Base-by-base conservation (phyloP, 2,113 vertebrate species). In the Acanthochromis polyacanthus region DNA sequence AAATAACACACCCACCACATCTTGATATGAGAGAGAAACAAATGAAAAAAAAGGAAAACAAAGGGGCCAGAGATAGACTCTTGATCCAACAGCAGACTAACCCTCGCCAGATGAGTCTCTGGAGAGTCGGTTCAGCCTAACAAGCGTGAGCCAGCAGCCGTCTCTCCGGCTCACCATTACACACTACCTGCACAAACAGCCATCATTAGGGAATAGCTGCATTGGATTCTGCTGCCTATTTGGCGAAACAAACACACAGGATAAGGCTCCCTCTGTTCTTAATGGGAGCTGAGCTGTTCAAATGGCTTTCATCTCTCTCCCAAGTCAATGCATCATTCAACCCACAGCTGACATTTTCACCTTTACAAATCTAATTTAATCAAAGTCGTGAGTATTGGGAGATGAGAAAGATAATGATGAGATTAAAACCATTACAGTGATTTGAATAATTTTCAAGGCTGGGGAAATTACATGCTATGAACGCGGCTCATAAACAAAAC, bases 141-240 rank as follows among this genome's bases (percentile, higher is more conserved):
- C 92, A 90, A 92, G 91, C 88, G 38, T 43, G 85, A 88, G 89
- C 88, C 89, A 78, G 87, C 83, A 71, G 88, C 88, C 75, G 75
- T 76, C 84, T 88, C 85, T 81, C 36, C 80, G 45, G 84, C 90
- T 84, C 83, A 63, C 82, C 58, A 88, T 93, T 91, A 92, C 90
- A 90, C 87, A 81, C 82, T 86, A 90, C 84, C 84, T 90, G 85
- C 92, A 93, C 91, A 91, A 91, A 91, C 88, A 90, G 86, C 72
- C 92, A 88, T 92, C 91, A 92, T 93, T 93, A 93, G 91, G 87
- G 87, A 88, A 92, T 86, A 88, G 83, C 87, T 81, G 84, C 78
- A 87, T 62, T 75, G 87, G 72, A 82, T 82, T 89, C 67, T 80
- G 83, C 78, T 73, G 92, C 91, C 84, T 84, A 75, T 93, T 91